Evolutionary conservation across 2,888 invertebrate species (phyloP), one percentile per base, ranked within the genome.

Genomic region (Graphium colonna): DNA sequence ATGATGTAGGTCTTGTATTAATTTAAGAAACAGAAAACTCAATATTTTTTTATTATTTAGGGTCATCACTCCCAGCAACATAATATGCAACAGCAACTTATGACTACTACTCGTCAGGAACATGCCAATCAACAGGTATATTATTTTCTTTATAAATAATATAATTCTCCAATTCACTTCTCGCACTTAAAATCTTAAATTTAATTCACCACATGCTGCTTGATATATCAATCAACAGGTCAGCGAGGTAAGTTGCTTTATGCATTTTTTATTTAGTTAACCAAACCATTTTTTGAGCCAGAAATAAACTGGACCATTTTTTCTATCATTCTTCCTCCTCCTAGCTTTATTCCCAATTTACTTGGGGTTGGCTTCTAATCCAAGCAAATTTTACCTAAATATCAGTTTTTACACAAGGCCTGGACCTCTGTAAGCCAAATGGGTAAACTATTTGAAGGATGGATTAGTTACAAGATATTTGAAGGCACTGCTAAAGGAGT

Each of bases 11-110:
- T 21, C n/a, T 31, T 4, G 8, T 10, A n/a, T 45, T 36, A 33
- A 10, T 18, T 31, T 18, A 33, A 33, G 17, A 45, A 1, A 17
- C 1, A 12, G n/a, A 41, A 28, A 55, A 49, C 18, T 39, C 9
- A 39, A 44, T 9, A 43, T 45, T 26, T 45, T 43, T 59, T 56
- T 38, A 65, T 55, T 67, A 21, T 59, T 36, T 69, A 87, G 85
- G 80, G 81, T 17, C 89, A 89, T 60, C 91, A 91, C 62, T 77
- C 91, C 12, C 91, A 91, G 61, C 83, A 91, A 60, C 91, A 90
- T 58, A 75, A 91, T 57, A 79, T 86, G 72, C 91, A 91, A 60
- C 92, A 92, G 53, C 89, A 88, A 61, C 67, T 88, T 5, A 82
- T 89, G 82, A 68, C 81, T n/a, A 63, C 80, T 8, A 58, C 80